Percentiles rank a stretch among this genome's conserved stretches.
phyloP scores from a whole-genome alignment of 2,888 invertebrate genomes.

The Trachelus tabidus region DNA sequence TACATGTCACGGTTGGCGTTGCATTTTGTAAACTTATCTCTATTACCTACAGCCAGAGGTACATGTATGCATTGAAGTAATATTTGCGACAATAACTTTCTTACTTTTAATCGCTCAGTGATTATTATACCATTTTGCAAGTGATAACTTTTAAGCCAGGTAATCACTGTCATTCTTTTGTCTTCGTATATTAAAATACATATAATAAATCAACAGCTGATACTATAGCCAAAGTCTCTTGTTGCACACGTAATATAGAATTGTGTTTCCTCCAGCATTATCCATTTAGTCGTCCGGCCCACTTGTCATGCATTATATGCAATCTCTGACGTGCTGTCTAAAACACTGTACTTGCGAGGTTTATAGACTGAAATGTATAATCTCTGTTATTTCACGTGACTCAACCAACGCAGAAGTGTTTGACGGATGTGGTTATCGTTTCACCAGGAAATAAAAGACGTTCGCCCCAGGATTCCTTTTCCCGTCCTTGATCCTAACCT shows the following conservation, averaged over 20 bases:
- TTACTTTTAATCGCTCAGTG: too few relatives aligned
- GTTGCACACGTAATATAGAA: background rate
- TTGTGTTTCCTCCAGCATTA: background rate
- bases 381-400: background rate
- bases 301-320: background rate
- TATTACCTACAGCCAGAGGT: background rate
- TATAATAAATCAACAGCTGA: background rate
- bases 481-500: background rate
- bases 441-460: background rate
- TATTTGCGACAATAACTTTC: too few relatives aligned
- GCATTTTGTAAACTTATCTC: background rate
- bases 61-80: background rate
- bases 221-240: background rate
- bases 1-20: background rate
- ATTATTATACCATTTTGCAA: background rate
- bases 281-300: background rate
- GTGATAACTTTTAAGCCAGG: background rate
- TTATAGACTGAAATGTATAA: background rate
- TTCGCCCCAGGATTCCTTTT: background rate
- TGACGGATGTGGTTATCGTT: background rate
- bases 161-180: background rate
- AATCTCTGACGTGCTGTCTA: background rate
- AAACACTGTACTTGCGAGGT: background rate
- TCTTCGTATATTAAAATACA: background rate
- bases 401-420: background rate